Percentiles rank a stretch among this genome's conserved stretches.
These are phyloP conservation scores for Balanococcus diminutus DNA, from an alignment of 2,888 invertebrate genomes.

Conservation along the genomic window DNA sequence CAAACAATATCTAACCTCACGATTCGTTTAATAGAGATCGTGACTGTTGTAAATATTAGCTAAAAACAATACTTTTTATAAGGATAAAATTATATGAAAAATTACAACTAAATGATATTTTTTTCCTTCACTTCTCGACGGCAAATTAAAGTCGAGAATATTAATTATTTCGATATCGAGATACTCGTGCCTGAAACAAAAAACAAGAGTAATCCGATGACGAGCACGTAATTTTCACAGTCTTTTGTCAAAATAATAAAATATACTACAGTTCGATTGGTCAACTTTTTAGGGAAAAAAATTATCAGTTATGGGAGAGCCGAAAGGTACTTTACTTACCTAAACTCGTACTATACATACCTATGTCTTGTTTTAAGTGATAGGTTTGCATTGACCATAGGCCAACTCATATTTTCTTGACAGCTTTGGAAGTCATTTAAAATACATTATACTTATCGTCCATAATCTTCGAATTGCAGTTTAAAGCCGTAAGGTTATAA, in stretches of 20 bases:
- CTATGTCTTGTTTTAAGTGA: not conserved
- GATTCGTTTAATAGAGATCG: conserved; percentile 39
- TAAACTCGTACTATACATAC: not conserved
- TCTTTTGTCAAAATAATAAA: not conserved
- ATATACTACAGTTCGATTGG: no score
- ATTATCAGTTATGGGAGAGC: not conserved
- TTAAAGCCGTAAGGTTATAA: conserved; percentile 5
- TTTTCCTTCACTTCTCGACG: not conserved
- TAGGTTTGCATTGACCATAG: not conserved
- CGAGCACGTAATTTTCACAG: not conserved
- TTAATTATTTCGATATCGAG: not conserved
- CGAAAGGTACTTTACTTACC: not conserved
- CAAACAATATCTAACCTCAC: conserved; percentile 29
- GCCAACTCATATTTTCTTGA: not conserved
- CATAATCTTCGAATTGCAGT: not conserved
- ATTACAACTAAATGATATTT: conserved; percentile 21
- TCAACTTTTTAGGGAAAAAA: not conserved
- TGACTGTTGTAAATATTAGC: conserved; percentile 36
- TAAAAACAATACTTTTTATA: conserved; percentile 42
- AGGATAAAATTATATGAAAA: conserved; percentile 13
- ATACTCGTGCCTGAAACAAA: not conserved
- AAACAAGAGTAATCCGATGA: not conserved
- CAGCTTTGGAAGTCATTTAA: not conserved
- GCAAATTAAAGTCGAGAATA: not conserved
- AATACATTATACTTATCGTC: conserved; percentile 1